Base-by-base conservation (phyloP, 1,140 invertebrate genomes). In the Matsumurasca onukii region DNA sequence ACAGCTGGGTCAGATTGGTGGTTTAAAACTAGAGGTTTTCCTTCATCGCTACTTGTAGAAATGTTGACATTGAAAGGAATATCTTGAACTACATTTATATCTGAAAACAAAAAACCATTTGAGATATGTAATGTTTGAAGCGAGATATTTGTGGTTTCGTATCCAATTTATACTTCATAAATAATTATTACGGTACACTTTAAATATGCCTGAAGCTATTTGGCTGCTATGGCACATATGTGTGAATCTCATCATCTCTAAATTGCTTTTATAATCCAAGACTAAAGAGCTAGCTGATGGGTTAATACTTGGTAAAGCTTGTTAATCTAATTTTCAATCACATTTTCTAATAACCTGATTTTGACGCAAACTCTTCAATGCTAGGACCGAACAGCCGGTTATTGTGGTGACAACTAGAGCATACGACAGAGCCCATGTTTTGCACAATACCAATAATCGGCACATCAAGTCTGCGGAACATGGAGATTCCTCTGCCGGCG, bases 391-490 rank as follows among this genome's bases (percentile, higher is more conserved):
- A 91, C 39, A 91, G 76, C 49, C 82, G 79, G 63, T 89, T 83
- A 59, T 83, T 79, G 9, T 82, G 78, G 1, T 74, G 82, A 77
- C 93, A 95, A 31, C 88, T 86, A 0, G 86, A 81, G 79, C 93
- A 95, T 51, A 83, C 82, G 2, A 89, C 82, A 68, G 83, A 84
- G 0, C 84, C 88, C 94, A 97, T 97, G 78, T 96, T 97, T 75
- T 94, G 88, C 1, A 95, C 87, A 66, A 95, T 79, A 17, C 93
- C 94, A 62, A 91, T 82, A 48, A 95, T 83, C 1, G 92, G 92
- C 62, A 95, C 85, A 64, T 89, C 82, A 2, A 95, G 77, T 77
- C 90, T 94, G 72, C 87, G 82, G 74, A 91, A 92, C 91, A 95
- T 94, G 70, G 86, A 85, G 1, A 88, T 87, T 34, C 91, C 91